Evolutionary conservation across 1,140 invertebrate genomes (phyloP).

Genomic region (Tetranychus urticae): DNA sequence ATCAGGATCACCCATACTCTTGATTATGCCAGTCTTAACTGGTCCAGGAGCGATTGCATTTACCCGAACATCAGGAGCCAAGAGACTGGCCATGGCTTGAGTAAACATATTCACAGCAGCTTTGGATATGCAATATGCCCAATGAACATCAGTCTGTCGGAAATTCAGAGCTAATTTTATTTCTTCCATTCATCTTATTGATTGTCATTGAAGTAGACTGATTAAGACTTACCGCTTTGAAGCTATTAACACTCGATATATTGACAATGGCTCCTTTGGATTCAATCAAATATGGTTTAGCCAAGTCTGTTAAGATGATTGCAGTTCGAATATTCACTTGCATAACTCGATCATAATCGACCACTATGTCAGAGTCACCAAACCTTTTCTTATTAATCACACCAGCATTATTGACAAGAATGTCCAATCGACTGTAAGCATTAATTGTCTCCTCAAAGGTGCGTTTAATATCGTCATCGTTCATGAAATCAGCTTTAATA

Average conservation of each 20-base stretch:
- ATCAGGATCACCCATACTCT: background rate
- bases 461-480: background rate
- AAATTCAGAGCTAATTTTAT: background rate
- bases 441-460: background rate
- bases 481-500: background rate
- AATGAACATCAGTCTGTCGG: background rate
- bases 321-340: background rate
- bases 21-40: background rate
- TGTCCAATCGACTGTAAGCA: background rate
- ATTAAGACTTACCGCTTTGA: background rate
- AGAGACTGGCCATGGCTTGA: slow-evolving; percentile 28
- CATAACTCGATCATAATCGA: background rate
- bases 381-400: background rate
- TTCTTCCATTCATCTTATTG: no score
- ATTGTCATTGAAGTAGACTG: background rate
- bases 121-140: slow-evolving; percentile 55
- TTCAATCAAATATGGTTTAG: background rate
- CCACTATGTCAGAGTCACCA: background rate
- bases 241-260: background rate
- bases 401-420: slow-evolving; percentile 3
- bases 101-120: slow-evolving; percentile 69
- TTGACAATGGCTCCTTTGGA: slow-evolving; percentile 2
- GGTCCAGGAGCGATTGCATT: slow-evolving; percentile 25
- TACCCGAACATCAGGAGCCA: slow-evolving; percentile 36
- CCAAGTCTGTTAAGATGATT: background rate